These are phyloP conservation scores for Orientallactaga sibirica DNA, from an alignment of 2,797 vertebrate species.

Conservation along the genomic window DNA sequence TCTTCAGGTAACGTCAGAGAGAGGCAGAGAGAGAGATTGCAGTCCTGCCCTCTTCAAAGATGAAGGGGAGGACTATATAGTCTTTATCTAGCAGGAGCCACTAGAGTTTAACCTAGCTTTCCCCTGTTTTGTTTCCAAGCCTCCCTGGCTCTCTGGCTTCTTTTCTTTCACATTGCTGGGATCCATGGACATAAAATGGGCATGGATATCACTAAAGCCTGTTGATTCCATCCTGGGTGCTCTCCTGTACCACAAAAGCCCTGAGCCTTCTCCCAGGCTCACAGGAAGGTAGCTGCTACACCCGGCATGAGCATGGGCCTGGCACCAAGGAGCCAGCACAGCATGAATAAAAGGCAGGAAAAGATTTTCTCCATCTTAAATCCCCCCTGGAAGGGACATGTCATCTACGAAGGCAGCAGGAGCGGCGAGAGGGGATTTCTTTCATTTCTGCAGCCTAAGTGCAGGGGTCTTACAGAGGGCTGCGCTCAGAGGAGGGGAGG, in stretches of 20 bases:
- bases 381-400: not conserved
- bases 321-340: not conserved
- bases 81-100: not conserved
- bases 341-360: conserved; percentile 8
- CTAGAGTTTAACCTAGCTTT: not conserved
- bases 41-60: not conserved
- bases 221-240: not conserved
- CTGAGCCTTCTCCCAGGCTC: not conserved
- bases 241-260: not conserved
- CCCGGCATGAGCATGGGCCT: not conserved
- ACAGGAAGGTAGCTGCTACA: not conserved
- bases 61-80: accelerated
- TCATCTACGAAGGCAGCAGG: conserved; percentile 10
- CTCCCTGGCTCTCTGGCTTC: not conserved
- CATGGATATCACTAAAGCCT: not conserved
- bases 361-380: conserved; percentile 8
- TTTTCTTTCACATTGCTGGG: not conserved
- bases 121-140: not conserved
- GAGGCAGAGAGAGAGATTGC: not conserved
- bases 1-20: not conserved
- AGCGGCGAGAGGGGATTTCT: conserved; percentile 8
- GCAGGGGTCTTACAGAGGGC: conserved; percentile 60
- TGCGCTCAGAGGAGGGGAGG: conserved; percentile 57
- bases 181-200: not conserved
- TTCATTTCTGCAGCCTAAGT: conserved; percentile 61